Percentiles rank a stretch among this genome's conserved stretches.
Conservation (phyloP, 1,140 invertebrate genomes). For the Drosophila guanche region DNA sequence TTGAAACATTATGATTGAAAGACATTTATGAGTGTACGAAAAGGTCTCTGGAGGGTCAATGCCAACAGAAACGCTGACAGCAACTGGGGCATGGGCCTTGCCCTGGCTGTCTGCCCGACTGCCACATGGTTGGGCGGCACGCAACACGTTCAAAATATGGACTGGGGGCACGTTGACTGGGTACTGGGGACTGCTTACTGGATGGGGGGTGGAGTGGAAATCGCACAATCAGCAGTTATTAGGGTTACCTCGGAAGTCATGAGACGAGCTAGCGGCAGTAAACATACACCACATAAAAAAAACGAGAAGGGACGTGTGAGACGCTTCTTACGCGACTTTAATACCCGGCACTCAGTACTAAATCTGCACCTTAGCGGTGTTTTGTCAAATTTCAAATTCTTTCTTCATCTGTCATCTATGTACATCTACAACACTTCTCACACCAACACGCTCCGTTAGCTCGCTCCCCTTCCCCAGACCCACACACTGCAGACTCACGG, state of each 20-base stretch:
- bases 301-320: no score
- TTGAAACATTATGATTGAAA: constrained; percentile 83
- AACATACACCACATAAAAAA: constrained; percentile 34
- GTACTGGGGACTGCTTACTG: neutral
- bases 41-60: constrained; percentile 78
- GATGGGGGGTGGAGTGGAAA: constrained; percentile 36
- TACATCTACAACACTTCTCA: no score
- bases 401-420: no score
- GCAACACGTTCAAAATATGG: constrained; percentile 34
- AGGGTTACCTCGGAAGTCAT: constrained; percentile 72
- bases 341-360: no score
- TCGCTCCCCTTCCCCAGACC: no score
- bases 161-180: neutral
- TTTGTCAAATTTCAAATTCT: no score
- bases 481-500: no score
- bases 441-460: no score
- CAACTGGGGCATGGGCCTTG: neutral
- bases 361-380: no score
- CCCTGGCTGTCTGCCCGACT: neutral
- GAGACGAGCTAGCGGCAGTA: constrained; percentile 52
- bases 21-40: constrained; percentile 81
- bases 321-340: no score
- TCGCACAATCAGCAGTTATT: constrained; percentile 81
- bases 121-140: constrained; percentile 13
- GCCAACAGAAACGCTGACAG: constrained; percentile 76